Evolutionary conservation across 2,797 vertebrate species (phyloP).

Genomic region (Gymnodraco acuticeps): DNA sequence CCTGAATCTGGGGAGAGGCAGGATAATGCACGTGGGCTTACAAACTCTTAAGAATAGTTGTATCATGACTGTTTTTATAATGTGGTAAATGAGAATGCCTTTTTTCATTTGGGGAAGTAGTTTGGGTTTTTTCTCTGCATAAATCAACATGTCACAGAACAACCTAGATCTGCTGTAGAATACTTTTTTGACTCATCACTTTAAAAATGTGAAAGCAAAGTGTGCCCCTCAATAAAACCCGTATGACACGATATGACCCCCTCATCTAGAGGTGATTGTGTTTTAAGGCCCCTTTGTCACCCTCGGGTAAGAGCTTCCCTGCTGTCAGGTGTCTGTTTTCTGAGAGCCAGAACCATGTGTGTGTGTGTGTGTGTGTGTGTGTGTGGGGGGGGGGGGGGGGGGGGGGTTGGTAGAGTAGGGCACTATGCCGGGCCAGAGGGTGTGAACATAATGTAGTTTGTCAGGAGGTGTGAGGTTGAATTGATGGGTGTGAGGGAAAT

Average conservation of each 20-base stretch:
- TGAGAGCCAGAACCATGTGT: conserved; percentile 1
- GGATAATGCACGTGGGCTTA: conserved; percentile 27
- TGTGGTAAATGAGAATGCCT: conserved; percentile 20
- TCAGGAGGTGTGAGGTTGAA: conserved; percentile 68
- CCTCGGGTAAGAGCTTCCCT: conserved; percentile 26
- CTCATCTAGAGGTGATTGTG: conserved; percentile 15
- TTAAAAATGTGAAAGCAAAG: conserved; percentile 13
- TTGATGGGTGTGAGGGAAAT: conserved; percentile 68
- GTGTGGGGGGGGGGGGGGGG: background rate
- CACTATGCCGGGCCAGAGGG: conserved; percentile 13
- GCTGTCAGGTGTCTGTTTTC: conserved; percentile 38
- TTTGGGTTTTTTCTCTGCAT: background rate
- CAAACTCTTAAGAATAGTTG: background rate
- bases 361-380: background rate
- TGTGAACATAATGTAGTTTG: conserved; percentile 45
- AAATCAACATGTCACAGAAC: background rate
- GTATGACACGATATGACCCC: background rate
- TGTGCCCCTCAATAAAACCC: conserved; percentile 3
- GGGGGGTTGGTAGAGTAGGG: background rate
- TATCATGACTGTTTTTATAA: conserved; percentile 3
- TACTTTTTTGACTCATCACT: background rate
- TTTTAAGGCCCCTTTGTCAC: conserved; percentile 50
- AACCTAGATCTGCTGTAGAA: background rate
- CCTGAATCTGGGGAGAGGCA: conserved; percentile 43
- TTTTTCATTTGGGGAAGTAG: background rate